phyloP scores from a whole-genome alignment of 2,797 vertebrate species.

The Rhodeus uyekii region DNA sequence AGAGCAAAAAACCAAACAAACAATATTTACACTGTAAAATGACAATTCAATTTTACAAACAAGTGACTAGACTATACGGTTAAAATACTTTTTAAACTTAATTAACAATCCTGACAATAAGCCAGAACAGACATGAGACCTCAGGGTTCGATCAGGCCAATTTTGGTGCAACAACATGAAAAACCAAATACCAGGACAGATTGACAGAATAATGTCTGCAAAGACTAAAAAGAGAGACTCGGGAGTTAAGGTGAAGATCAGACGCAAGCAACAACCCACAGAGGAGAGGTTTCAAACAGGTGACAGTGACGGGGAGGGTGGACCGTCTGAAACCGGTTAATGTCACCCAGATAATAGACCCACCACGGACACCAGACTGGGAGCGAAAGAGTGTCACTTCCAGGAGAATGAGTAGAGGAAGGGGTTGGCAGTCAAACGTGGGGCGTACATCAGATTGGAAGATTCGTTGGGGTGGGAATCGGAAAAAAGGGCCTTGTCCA shows the following conservation, averaged over 20 bases:
- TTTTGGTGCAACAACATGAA: constrained; percentile 67
- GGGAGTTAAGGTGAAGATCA: constrained; percentile 68
- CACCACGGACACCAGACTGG: constrained; percentile 68
- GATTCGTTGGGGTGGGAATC: constrained; percentile 54
- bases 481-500: constrained; percentile 63
- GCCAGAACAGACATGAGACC: constrained; percentile 32
- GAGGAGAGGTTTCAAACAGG: constrained; percentile 56
- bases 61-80: background rate
- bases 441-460: constrained; percentile 61
- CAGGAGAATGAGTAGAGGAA: constrained; percentile 37
- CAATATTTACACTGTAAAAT: background rate
- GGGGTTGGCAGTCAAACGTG: constrained; percentile 45
- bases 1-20: constrained; percentile 18
- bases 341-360: constrained; percentile 66
- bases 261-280: constrained; percentile 83
- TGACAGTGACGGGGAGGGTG: constrained; percentile 48
- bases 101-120: constrained; percentile 12
- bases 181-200: constrained; percentile 72
- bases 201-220: constrained; percentile 76
- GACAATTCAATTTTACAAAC: constrained; percentile 1
- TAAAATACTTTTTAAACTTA: background rate
- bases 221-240: constrained; percentile 71
- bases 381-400: constrained; percentile 26
- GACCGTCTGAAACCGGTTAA: constrained; percentile 64
- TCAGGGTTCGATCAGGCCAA: constrained; percentile 48